phyloP scores from a whole-genome alignment of 2,888 invertebrate species.

The Hedychridium roseum region DNA sequence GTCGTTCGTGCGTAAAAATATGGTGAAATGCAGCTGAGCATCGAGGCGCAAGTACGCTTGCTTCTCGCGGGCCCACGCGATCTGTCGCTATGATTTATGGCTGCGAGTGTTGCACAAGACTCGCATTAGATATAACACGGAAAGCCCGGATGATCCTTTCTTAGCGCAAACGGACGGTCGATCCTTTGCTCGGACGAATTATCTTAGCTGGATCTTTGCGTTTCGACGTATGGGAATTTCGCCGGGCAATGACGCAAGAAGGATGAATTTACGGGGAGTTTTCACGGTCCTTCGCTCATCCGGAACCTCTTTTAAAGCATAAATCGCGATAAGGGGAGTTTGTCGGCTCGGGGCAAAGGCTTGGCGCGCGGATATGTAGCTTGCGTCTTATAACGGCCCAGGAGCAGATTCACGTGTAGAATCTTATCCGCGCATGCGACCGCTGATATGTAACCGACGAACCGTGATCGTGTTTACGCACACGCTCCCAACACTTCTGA shows the following conservation, averaged over 20 bases:
- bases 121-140: constrained; percentile 26
- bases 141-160: constrained; percentile 34
- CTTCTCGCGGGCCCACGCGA: constrained; percentile 32
- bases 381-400: constrained; percentile 15
- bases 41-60: constrained; percentile 17
- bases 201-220: too few relatives aligned
- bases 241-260: too few relatives aligned
- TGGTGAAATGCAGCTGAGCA: constrained; percentile 30
- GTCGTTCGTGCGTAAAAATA: constrained; percentile 23
- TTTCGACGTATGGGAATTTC: too few relatives aligned
- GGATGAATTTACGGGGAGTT: too few relatives aligned
- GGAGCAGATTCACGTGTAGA: not conserved
- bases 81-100: constrained; percentile 35
- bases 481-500: too few relatives aligned
- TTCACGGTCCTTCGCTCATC: too few relatives aligned
- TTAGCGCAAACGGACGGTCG: constrained; percentile 25
- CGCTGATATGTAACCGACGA: constrained; percentile 19
- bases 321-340: constrained; percentile 40
- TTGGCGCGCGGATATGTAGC: constrained; percentile 30
- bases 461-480: constrained; percentile 21
- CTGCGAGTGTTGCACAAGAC: constrained; percentile 31
- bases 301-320: constrained; percentile 31
- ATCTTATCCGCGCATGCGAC: constrained; percentile 5
- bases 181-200: too few relatives aligned
- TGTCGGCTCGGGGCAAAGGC: constrained; percentile 30